Conservation (phyloP, 2,888 invertebrate species). For the Polydrusus pterygomalis region DNA sequence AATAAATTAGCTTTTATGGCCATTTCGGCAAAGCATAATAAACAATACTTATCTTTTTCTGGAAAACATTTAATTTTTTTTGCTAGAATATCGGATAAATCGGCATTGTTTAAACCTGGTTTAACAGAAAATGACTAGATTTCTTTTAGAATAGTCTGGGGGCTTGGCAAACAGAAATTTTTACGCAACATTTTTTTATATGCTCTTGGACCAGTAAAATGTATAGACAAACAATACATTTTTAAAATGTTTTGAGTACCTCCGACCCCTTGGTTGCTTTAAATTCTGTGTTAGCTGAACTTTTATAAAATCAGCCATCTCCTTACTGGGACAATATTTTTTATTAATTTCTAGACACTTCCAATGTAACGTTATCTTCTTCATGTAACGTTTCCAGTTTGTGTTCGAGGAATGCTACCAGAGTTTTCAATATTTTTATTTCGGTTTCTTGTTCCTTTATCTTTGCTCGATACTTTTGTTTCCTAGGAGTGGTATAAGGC, state of each 20-base stretch:
- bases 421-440: no score
- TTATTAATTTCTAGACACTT: neutral
- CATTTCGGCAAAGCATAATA: no score
- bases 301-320: conserved; percentile 16
- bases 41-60: no score
- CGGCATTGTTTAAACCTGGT: neutral
- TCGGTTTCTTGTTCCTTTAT: neutral
- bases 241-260: conserved; percentile 15
- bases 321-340: no score
- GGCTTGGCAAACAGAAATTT: neutral
- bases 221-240: neutral
- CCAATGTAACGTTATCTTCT: neutral
- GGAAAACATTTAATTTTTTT: no score
- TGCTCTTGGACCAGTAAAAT: neutral
- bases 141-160: neutral
- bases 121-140: neutral
- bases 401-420: no score
- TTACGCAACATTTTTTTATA: conserved; percentile 1
- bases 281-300: neutral
- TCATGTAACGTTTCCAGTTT: neutral
- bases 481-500: neutral
- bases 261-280: conserved; percentile 5
- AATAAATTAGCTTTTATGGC: no score
- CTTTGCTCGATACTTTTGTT: neutral
- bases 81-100: neutral